A percentile compares a stretch with the other conserved stretches of the same genome.
Evolutionary conservation across 2,888 invertebrate genomes (phyloP).

Genomic region (Scaptomyza tumidula): DNA sequence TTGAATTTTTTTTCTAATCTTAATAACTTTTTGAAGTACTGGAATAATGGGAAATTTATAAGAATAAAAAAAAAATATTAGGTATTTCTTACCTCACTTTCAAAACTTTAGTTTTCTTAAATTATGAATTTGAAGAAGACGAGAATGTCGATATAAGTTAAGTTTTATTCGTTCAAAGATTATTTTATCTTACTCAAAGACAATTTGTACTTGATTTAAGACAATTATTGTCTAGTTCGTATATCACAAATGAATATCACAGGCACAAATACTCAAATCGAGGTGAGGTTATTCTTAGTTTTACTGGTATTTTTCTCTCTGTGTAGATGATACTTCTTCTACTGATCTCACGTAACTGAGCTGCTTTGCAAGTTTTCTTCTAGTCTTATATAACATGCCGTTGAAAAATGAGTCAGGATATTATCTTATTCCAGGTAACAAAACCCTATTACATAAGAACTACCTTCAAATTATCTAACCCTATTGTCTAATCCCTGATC

Average conservation of each 20-base stretch:
- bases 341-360: constrained; percentile 29
- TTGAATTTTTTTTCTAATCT: too few species aligned
- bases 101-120: too few species aligned
- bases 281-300: neutral
- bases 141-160: too few species aligned
- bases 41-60: too few species aligned
- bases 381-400: neutral
- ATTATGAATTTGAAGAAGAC: too few species aligned
- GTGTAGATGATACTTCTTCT: neutral
- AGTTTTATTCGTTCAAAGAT: too few species aligned
- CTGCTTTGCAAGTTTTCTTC: neutral
- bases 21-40: too few species aligned
- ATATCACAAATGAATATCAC: neutral
- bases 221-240: too few species aligned
- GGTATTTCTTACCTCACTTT: too few species aligned
- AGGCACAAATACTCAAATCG: neutral
- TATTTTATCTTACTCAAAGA: too few species aligned
- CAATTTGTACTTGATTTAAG: too few species aligned
- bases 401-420: neutral
- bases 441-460: neutral
- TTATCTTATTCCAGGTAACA: neutral
- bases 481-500: constrained; percentile 1
- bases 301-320: neutral
- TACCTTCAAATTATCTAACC: neutral
- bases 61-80: too few species aligned